Conservation (phyloP, 2,888 invertebrate genomes). For the Agrochola litura region DNA sequence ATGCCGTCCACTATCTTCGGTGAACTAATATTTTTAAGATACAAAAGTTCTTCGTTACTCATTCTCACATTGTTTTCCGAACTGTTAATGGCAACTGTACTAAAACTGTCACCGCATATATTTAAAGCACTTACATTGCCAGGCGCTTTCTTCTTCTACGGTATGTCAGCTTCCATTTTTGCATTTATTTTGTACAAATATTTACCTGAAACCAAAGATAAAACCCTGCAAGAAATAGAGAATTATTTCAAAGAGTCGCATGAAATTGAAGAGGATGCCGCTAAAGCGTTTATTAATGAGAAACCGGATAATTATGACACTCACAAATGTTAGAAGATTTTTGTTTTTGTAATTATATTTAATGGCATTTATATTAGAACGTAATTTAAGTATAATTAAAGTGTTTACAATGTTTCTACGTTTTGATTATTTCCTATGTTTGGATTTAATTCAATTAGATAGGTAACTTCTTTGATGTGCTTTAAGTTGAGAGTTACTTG, state of each 20-base stretch:
- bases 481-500: slow-evolving; percentile 10
- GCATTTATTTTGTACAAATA: slow-evolving; percentile 72
- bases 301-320: slow-evolving; percentile 52
- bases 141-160: slow-evolving; percentile 77
- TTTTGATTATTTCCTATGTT: slow-evolving; percentile 46
- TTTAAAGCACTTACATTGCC: slow-evolving; percentile 73
- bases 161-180: slow-evolving; percentile 71
- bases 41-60: slow-evolving; percentile 74
- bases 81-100: slow-evolving; percentile 71
- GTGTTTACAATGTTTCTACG: slow-evolving; percentile 37
- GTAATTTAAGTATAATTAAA: slow-evolving; percentile 51
- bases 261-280: slow-evolving; percentile 56
- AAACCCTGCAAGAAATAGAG: slow-evolving; percentile 76
- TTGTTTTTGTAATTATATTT: slow-evolving; percentile 54
- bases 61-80: slow-evolving; percentile 73
- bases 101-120: slow-evolving; percentile 76
- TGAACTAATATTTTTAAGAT: slow-evolving; percentile 77
- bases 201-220: slow-evolving; percentile 78
- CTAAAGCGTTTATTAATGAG: slow-evolving; percentile 66
- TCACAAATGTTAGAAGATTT: slow-evolving; percentile 55
- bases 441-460: slow-evolving; percentile 11
- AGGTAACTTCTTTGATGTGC: slow-evolving; percentile 8
- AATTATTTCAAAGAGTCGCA: slow-evolving; percentile 69
- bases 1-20: slow-evolving; percentile 77
- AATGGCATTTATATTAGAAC: slow-evolving; percentile 60